Conservation (phyloP, 2,797 vertebrate species). For the Poeciliopsis gracilis region DNA sequence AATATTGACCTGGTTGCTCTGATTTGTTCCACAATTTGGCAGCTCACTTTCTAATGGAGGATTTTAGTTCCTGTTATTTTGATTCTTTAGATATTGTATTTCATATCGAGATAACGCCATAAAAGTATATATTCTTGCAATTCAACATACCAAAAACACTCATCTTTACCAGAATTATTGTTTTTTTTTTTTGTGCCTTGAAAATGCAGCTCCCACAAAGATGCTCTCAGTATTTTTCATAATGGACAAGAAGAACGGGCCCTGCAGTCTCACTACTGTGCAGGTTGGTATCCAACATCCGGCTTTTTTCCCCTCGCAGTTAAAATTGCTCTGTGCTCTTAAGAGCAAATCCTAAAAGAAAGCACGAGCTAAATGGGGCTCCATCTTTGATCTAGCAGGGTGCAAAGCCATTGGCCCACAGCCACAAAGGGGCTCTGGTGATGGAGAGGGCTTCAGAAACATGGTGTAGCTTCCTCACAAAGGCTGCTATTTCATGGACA, state of each 20-base stretch:
- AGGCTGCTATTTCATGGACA: conserved; percentile 65
- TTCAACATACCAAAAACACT: conserved; percentile 35
- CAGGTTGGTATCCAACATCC: conserved; percentile 74
- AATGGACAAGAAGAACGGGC: conserved; percentile 57
- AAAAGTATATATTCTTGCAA: background rate
- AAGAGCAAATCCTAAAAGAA: conserved; percentile 79
- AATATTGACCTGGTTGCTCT: background rate
- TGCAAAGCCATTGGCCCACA: conserved; percentile 78
- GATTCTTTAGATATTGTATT: background rate
- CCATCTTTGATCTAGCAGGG: conserved; percentile 82
- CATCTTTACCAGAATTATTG: conserved; percentile 45
- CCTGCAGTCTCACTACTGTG: conserved; percentile 66
- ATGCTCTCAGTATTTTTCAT: conserved; percentile 65
- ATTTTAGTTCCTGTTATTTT: background rate
- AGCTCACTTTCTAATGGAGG: background rate
- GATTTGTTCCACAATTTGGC: background rate
- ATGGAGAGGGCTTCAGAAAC: conserved; percentile 78
- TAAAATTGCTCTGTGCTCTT: conserved; percentile 67
- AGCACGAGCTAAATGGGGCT: conserved; percentile 76
- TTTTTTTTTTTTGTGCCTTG: conserved; percentile 57
- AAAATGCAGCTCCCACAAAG: conserved; percentile 66
- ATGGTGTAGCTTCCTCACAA: conserved; percentile 77
- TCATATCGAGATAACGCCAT: background rate
- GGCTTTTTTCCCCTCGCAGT: conserved; percentile 47
- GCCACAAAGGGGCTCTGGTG: conserved; percentile 80